A percentile compares a stretch with the other conserved stretches of the same genome.
Evolutionary conservation across 1,140 invertebrate genomes (phyloP).

Genomic region (Paraescarpia echinospica): DNA sequence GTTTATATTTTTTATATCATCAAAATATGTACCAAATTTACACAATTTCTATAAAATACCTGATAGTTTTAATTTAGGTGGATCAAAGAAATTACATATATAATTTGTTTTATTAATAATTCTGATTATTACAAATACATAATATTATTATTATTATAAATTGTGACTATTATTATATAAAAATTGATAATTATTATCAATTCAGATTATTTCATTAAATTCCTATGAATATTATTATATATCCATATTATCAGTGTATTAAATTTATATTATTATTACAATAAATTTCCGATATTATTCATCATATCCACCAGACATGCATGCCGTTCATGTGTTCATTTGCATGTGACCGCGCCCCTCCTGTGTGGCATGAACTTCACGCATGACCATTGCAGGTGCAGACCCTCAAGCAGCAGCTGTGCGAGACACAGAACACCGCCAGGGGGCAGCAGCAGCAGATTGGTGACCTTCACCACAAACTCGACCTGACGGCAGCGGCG

Average conservation of each 20-base stretch:
- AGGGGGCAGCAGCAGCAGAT: constrained; percentile 48
- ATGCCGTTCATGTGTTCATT: not conserved
- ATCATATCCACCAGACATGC: not conserved
- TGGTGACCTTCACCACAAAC: constrained; percentile 45
- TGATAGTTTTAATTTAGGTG: no score
- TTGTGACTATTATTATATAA: no score
- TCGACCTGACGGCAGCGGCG: constrained; percentile 50
- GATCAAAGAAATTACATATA: no score
- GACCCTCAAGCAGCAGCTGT: constrained; percentile 48
- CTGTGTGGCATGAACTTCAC: not conserved
- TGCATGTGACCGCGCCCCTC: not conserved
- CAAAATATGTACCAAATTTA: no score
- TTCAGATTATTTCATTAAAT: not conserved
- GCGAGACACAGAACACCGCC: constrained; percentile 44
- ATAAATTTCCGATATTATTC: not conserved
- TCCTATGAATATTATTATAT: no score
- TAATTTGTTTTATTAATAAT: no score
- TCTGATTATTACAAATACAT: no score
- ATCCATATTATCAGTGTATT: no score
- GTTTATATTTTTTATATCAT: no score
- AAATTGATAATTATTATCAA: not conserved
- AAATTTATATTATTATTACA: not conserved
- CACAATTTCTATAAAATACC: no score
- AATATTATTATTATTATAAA: no score
- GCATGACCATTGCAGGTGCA: constrained; percentile 35